Percentiles rank a stretch among this genome's conserved stretches.
These are phyloP conservation scores for Tinamus major DNA, from an alignment of 2,797 vertebrate genomes.

Conservation along the genomic window DNA sequence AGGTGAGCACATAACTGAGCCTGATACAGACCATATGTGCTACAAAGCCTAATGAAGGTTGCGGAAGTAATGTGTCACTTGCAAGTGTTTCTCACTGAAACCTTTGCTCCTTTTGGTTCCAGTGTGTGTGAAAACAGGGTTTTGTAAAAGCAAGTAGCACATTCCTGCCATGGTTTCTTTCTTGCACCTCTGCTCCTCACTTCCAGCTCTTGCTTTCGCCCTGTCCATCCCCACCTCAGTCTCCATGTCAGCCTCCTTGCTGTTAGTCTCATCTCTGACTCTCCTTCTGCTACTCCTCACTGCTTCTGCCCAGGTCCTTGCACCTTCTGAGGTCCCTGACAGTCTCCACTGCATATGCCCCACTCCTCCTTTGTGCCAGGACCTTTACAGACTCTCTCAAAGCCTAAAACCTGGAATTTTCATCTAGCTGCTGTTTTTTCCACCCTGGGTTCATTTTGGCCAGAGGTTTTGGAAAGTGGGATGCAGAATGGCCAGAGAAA, in stretches of 20 bases:
- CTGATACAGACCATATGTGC: no score
- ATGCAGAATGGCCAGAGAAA: background rate
- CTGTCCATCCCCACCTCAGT: rapidly evolving
- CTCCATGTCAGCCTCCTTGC: background rate
- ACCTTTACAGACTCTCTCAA: background rate
- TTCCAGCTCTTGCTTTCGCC: background rate
- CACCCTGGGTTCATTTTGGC: background rate
- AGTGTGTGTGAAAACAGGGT: background rate
- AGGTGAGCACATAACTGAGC: background rate
- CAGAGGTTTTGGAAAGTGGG: background rate
- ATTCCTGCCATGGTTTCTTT: background rate
- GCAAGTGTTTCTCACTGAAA: background rate
- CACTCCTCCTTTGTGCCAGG: rapidly evolving
- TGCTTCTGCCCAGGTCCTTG: background rate
- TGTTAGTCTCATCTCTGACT: background rate
- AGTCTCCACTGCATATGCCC: rapidly evolving
- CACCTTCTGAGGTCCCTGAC: rapidly evolving
- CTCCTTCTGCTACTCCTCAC: background rate
- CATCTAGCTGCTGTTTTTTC: background rate
- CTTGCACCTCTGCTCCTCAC: background rate
- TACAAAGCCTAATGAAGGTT: background rate
- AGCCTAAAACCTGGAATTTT: background rate
- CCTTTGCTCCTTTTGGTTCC: rapidly evolving
- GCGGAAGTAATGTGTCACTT: background rate
- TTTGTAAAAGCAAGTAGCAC: background rate